These are phyloP conservation scores for Hirudinaria manillensis DNA, from an alignment of 2,888 invertebrate species.

Conservation along the genomic window DNA sequence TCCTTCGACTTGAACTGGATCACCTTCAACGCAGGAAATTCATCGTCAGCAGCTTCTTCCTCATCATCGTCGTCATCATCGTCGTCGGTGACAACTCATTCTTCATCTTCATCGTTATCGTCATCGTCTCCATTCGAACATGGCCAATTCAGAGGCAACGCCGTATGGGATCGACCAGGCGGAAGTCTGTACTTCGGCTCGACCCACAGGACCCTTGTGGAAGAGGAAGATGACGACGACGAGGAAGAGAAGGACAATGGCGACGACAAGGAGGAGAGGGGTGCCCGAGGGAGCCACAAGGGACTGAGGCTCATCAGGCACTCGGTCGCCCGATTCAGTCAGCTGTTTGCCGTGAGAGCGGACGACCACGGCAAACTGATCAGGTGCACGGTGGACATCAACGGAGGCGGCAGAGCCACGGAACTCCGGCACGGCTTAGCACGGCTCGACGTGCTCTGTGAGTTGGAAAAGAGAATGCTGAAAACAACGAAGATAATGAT, in stretches of 20 bases:
- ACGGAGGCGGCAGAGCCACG: not conserved
- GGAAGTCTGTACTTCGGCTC: not conserved
- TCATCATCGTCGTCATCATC: slow-evolving; percentile 10
- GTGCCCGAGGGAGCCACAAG: no score
- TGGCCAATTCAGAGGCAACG: not conserved
- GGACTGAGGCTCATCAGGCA: not conserved
- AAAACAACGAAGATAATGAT: not conserved
- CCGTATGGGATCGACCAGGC: not conserved
- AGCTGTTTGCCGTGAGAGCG: not conserved
- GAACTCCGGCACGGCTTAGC: not conserved
- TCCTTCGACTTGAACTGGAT: not conserved
- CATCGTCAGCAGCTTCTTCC: not conserved
- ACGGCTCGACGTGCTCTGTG: not conserved
- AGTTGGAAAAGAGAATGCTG: not conserved
- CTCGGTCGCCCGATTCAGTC: not conserved
- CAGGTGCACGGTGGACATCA: not conserved
- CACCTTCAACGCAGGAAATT: not conserved
- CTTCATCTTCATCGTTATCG: not conserved
- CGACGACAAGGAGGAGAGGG: no score
- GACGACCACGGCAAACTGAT: not conserved
- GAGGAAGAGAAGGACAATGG: no score
- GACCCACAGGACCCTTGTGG: not conserved
- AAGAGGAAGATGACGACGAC: not conserved
- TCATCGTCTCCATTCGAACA: not conserved
- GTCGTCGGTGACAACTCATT: not conserved